Base-by-base conservation (phyloP, 1,140 invertebrate genomes). In the Diabrotica virgifera region DNA sequence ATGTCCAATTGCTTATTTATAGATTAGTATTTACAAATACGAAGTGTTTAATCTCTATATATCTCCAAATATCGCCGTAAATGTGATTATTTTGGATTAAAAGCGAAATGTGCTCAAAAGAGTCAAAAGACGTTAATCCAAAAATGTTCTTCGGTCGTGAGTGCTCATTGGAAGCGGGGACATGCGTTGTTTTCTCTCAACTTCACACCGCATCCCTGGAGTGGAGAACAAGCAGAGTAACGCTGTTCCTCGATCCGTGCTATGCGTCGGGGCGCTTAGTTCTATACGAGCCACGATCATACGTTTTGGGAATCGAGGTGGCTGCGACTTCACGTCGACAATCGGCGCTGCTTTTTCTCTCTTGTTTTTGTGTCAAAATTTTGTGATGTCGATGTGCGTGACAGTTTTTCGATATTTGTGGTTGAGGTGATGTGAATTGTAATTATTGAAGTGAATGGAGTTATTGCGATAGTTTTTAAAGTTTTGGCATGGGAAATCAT, bases 401-500 rank as follows among this genome's bases (percentile, higher is more conserved):
- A 36, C 53, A 24, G 12, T 10, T 55, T 55, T 24, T 24, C 24
- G 24, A 24, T 24, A n/a, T 7, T 14, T 13, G 35, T 63, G 53
- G 13, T 46, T 14, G 12, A 13, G 36, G 38, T 54, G 51, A 36
- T 12, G 13, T 36, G 53, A 38, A 13, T 13, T 24, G 24, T 24
- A 24, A 24, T 24, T 24, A 24, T 24, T 24, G 11, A 6, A 56
- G 13, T 54, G 51, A 36, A 14, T 35, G 7, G 13, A 63, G 60
- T 58, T 46, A 55, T 52, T 54, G 13, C 12, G 24, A 12, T 46
- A 50, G 36, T 57, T 65, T 61, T 62, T 10, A 46, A 46, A 46
- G 13, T 38, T 61, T 37, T 61, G 52, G 59, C 7, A 57, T 52
- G 54, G 53, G 7, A 54, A 58, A 64, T 62, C 61, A 36, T 65